Evolutionary conservation across 2,888 invertebrate species (phyloP).

Genomic region (Dolichopus griseipennis): DNA sequence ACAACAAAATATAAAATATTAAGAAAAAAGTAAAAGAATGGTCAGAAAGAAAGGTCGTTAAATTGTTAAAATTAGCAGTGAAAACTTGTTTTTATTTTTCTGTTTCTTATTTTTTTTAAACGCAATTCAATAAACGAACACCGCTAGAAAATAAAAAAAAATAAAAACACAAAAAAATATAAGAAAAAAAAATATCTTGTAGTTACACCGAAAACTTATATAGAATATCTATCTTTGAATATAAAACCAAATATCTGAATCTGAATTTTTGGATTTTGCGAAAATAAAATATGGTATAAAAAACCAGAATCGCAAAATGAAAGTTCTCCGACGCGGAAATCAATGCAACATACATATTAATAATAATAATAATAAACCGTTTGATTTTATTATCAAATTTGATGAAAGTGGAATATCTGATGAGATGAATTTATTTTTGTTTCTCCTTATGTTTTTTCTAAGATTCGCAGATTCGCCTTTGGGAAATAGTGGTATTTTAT

Average conservation of each 20-base stretch:
- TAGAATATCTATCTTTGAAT: too few species aligned
- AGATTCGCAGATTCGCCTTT: background rate
- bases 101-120: background rate
- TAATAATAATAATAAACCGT: background rate
- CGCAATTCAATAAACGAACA: background rate
- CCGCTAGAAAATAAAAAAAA: background rate
- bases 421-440: background rate
- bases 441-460: background rate
- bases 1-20: too few species aligned
- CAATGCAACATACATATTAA: background rate
- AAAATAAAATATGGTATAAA: too few species aligned
- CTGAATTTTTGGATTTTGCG: too few species aligned
- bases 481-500: background rate
- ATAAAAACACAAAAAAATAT: background rate
- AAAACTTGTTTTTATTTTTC: background rate
- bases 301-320: background rate
- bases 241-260: too few species aligned
- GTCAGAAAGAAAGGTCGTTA: background rate
- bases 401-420: slow-evolving; percentile 6
- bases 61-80: slow-evolving; percentile 2
- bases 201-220: too few species aligned
- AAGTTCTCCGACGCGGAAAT: slow-evolving; percentile 4
- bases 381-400: slow-evolving; percentile 1
- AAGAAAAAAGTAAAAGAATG: too few species aligned
- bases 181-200: background rate